A percentile compares a stretch with the other conserved stretches of the same genome.
Evolutionary conservation across 2,113 vertebrate genomes (phyloP).

Genomic region (Fregata magnificens): DNA sequence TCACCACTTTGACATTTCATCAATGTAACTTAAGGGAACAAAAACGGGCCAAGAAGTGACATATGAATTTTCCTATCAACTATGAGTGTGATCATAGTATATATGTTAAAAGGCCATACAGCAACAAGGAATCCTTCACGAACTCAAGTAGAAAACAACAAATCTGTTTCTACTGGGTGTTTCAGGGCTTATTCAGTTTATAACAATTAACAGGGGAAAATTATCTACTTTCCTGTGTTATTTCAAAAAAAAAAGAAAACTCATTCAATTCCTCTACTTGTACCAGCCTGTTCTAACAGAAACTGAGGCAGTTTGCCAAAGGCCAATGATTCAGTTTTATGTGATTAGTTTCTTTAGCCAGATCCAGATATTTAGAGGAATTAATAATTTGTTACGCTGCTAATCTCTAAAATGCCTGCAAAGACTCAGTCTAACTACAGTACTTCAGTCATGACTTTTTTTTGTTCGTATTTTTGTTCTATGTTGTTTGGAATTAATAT

Average conservation of each 20-base stretch:
- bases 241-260: neutral
- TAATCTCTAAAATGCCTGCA: neutral
- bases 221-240: neutral
- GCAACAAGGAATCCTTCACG: neutral
- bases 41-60: neutral
- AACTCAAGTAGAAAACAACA: neutral
- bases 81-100: neutral
- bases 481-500: neutral
- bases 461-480: neutral
- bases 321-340: constrained; percentile 10
- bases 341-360: constrained; percentile 18
- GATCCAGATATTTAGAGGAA: constrained; percentile 9
- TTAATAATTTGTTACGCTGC: constrained; percentile 15
- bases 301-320: constrained; percentile 8
- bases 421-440: neutral
- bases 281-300: neutral
- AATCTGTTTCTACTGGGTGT: neutral
- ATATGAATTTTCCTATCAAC: neutral
- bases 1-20: neutral
- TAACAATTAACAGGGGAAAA: neutral
- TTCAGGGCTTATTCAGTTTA: neutral
- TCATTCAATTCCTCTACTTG: neutral
- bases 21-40: neutral
- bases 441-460: neutral
- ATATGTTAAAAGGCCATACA: neutral